A percentile compares a stretch with the other conserved stretches of the same genome.
phyloP scores from a whole-genome alignment of 2,888 invertebrate genomes.

The Axea sp. region DNA sequence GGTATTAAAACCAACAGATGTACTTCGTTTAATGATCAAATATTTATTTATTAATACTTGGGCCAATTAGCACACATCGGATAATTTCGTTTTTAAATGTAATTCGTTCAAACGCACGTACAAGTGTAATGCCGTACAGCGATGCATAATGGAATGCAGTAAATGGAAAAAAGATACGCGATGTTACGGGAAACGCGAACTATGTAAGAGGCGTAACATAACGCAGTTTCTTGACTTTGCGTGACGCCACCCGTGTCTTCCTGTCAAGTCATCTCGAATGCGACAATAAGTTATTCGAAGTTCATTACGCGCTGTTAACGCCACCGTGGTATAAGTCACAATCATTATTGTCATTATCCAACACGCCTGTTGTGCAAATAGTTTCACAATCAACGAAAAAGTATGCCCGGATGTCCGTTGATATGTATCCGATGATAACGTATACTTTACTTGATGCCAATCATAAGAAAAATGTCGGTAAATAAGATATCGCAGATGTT shows the following conservation, averaged over 20 bases:
- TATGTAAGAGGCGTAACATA: slow-evolving; percentile 5
- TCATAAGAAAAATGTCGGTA: not conserved
- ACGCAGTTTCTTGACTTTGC: slow-evolving; percentile 31
- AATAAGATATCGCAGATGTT: too few relatives aligned
- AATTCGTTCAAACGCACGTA: too few relatives aligned
- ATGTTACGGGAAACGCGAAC: too few relatives aligned
- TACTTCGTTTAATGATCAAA: too few relatives aligned
- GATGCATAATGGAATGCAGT: too few relatives aligned
- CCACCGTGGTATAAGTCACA: not conserved
- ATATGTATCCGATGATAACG: slow-evolving; percentile 19
- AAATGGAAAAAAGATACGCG: too few relatives aligned
- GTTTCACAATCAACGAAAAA: slow-evolving; percentile 11
- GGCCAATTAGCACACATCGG: too few relatives aligned
- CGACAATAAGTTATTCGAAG: slow-evolving; percentile 8
- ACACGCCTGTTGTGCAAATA: slow-evolving; percentile 12
- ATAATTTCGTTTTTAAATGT: too few relatives aligned
- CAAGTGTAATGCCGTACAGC: too few relatives aligned
- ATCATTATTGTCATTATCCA: slow-evolving; percentile 25
- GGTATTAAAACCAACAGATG: too few relatives aligned
- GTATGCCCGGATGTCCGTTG: slow-evolving; percentile 21
- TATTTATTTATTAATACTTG: too few relatives aligned
- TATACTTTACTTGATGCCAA: not conserved
- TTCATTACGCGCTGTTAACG: slow-evolving; percentile 15
- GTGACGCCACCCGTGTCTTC: slow-evolving; percentile 33
- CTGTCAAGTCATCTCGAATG: slow-evolving; percentile 31